Conservation (phyloP, 2,113 vertebrate genomes). For the Centropus bengalensis region DNA sequence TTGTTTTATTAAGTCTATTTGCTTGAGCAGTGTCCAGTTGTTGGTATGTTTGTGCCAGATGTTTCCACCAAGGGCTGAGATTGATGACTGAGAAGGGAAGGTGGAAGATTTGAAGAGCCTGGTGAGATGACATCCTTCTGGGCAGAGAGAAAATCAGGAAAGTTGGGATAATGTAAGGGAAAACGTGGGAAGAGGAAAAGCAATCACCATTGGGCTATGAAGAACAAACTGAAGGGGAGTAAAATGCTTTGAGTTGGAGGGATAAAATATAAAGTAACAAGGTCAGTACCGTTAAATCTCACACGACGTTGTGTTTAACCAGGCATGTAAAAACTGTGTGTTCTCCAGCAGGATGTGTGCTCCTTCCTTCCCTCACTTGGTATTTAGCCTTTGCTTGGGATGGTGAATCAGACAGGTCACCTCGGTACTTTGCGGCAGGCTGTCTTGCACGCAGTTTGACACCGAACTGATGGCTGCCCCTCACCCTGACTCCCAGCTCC, state of each 20-base stretch:
- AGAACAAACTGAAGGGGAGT: background rate
- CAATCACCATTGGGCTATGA: background rate
- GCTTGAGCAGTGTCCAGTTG: background rate
- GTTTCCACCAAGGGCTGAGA: background rate
- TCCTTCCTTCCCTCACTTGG: background rate
- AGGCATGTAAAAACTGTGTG: background rate
- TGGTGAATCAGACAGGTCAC: background rate
- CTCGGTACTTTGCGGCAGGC: background rate
- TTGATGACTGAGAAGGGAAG: background rate
- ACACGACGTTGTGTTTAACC: background rate
- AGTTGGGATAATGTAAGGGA: background rate
- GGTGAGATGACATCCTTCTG: background rate
- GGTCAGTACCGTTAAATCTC: background rate
- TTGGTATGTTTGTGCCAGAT: background rate
- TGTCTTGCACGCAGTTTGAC: background rate
- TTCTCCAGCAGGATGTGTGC: background rate
- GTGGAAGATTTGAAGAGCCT: background rate
- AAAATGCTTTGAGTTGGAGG: background rate
- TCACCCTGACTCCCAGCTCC: background rate
- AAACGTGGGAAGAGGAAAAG: background rate
- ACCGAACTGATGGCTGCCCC: background rate
- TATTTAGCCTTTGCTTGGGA: background rate
- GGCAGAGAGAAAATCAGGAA: background rate
- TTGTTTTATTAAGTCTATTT: background rate
- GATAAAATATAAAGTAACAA: background rate